Base-by-base conservation (phyloP, 1,140 invertebrate genomes). In the Thaumatotibia leucotreta region DNA sequence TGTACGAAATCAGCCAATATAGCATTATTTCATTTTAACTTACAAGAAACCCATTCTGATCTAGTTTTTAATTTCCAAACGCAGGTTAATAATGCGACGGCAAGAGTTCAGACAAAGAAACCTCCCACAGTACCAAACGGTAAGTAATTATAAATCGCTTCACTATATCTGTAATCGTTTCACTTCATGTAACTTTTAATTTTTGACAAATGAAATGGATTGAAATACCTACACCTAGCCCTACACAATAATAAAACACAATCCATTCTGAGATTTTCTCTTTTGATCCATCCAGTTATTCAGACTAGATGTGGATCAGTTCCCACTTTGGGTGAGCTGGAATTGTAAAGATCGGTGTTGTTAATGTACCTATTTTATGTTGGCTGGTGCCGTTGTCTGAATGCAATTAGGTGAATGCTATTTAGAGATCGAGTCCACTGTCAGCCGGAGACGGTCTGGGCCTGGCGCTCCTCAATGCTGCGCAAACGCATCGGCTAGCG, bases 71-170 rank as follows among this genome's bases (percentile, higher is more conserved):
- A 45, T 70, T 82, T 76, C 74, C 69, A 69, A 82, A 77, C 77
- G n/a, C 94, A 99, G 98, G 97, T 98, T 87, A 99, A 99, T 94
- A 99, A 98, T 94, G 97, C 98, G 75, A 99, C 98, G 80, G 97
- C 97, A 77, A 94, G 97, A 93, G 97, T 99, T 90, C 97, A 98
- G 95, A 98, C 97, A 85, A 99, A 99, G 95, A 99, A 99, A 94
- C 96, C 97, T 86, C 94, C 96, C 73, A 94, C 97, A 83, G 94
- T 98, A 88, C 97, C 97, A 79, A 97, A 98, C 94, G 97, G 97
- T 98, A 94, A 95, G 96, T 92, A 24, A 23, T 17, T 1, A 39
- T 20, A 20, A 17, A 17, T 79, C 63, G 73, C 75, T 71, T 31
- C 17, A 17, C n/a, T 61, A 27, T 45, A 52, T 32, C n/a, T 39